Base-by-base conservation (phyloP, 2,888 invertebrate genomes). In the Peribatodes rhomboidaria region DNA sequence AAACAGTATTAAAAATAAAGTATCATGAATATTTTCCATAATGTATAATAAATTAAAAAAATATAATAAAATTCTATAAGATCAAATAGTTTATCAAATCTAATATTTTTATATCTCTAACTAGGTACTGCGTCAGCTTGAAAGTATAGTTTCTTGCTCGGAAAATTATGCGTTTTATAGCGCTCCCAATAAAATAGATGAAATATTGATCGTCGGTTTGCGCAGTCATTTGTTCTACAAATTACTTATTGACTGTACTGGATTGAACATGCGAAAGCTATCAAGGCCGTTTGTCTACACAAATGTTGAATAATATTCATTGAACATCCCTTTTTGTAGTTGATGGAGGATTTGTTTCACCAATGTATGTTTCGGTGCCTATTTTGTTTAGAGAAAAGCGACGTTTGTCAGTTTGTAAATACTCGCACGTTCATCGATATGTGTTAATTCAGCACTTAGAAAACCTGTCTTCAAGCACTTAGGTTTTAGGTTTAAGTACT, bases 211-310 rank as follows among this genome's bases (percentile, higher is more conserved):
- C 27, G 22, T n/a, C n/a, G 8, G 11, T 27, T 27, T 27, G 27
- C 10, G 18, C 14, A 9, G 7, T 16, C 2, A 44, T 27, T 47
- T 7, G 13, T 22, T 27, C 27, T 18, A n/a, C 27, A n/a, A 14
- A 27, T 27, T 22, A 27, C 22, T 27, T 14, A 2, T 22, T 41
- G 8, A n/a, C n/a, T 27, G 0, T 27, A 8, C n/a, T n/a, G 20
- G 9, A 14, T 16, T 9, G 27, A 27, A 44, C 20, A n/a, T 16
- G 14, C 14, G 14, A 27, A 31, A 27, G 14, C 22, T 9, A 44
- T 44, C 2, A 47, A 47, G 46, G n/a, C 27, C 6, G 2, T 27
- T 47, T 47, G 27, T 47, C 46, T 47, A 27, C 27, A 47, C 27
- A 27, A 27, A 9, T 44, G 22, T 2, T 46, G 8, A 27, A 46